phyloP scores from a whole-genome alignment of 2,113 vertebrate species.

The Carollia perspicillata region DNA sequence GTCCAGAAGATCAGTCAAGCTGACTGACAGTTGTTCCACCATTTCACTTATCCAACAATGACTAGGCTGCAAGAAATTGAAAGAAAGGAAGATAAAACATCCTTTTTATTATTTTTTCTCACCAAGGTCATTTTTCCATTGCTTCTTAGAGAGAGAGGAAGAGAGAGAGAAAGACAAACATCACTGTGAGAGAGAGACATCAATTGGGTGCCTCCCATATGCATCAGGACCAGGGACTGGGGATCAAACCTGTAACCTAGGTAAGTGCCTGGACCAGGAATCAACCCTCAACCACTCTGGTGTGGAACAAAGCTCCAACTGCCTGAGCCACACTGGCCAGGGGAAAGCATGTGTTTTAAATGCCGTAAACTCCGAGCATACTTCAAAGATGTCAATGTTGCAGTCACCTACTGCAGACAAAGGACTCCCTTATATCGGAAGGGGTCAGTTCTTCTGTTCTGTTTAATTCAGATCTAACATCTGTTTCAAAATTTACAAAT shows the following conservation, averaged over 20 bases:
- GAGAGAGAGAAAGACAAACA: too few species aligned
- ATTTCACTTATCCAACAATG: conserved; percentile 86
- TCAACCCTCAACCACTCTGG: too few species aligned
- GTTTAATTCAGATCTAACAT: not conserved
- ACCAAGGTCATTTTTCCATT: too few species aligned
- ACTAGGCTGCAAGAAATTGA: conserved; percentile 80
- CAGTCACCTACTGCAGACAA: not conserved
- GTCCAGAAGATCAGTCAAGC: conserved; percentile 82
- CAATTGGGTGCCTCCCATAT: too few species aligned
- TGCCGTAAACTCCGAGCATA: not conserved
- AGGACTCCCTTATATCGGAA: not conserved
- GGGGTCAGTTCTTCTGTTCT: not conserved
- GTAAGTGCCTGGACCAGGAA: too few species aligned
- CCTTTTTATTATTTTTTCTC: too few species aligned
- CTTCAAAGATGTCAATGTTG: not conserved
- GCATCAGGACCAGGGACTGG: too few species aligned
- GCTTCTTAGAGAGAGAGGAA: too few species aligned
- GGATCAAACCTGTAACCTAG: too few species aligned
- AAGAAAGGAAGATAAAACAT: conserved; percentile 59
- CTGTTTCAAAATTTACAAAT: conserved; percentile 31
- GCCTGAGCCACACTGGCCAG: too few species aligned
- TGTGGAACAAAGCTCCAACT: too few species aligned
- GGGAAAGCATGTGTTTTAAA: not conserved
- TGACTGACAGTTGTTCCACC: conserved; percentile 83
- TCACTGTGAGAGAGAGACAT: too few species aligned